Conservation (phyloP, 1,140 invertebrate genomes). For the Leucophenga varia region DNA sequence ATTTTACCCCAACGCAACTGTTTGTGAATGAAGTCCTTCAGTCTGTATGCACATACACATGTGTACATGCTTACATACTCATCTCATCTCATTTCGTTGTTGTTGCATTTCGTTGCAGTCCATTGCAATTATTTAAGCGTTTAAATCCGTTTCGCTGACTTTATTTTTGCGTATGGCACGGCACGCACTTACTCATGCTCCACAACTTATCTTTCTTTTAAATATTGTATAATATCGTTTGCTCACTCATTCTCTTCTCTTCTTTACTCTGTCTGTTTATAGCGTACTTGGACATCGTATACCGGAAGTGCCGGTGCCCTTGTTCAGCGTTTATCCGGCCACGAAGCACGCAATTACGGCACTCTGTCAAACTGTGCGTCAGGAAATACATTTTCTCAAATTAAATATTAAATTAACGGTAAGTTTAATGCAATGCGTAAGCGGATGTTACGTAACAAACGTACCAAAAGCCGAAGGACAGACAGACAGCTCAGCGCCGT, state of each 20-base stretch:
- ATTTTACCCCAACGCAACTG: too few relatives aligned
- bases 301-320: constrained; percentile 57
- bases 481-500: too few relatives aligned
- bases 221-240: not conserved
- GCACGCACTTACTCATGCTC: constrained; percentile 1
- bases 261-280: not conserved
- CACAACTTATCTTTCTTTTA: constrained; percentile 1
- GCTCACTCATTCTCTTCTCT: constrained; percentile 12
- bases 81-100: constrained; percentile 3
- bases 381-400: constrained; percentile 60
- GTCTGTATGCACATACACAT: not conserved
- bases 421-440: constrained; percentile 40
- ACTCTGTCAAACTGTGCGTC: constrained; percentile 62
- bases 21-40: too few relatives aligned
- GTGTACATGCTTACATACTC: not conserved
- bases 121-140: constrained; percentile 35
- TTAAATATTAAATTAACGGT: constrained; percentile 61
- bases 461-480: too few relatives aligned
- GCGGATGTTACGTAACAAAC: too few relatives aligned
- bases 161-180: too few relatives aligned
- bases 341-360: constrained; percentile 63
- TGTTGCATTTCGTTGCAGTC: constrained; percentile 3
- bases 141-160: constrained; percentile 44
- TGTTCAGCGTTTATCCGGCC: constrained; percentile 61
- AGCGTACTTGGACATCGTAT: constrained; percentile 59